These are phyloP conservation scores for Rhodinocichla rosea DNA, from an alignment of 2,113 vertebrate species.

Conservation along the genomic window DNA sequence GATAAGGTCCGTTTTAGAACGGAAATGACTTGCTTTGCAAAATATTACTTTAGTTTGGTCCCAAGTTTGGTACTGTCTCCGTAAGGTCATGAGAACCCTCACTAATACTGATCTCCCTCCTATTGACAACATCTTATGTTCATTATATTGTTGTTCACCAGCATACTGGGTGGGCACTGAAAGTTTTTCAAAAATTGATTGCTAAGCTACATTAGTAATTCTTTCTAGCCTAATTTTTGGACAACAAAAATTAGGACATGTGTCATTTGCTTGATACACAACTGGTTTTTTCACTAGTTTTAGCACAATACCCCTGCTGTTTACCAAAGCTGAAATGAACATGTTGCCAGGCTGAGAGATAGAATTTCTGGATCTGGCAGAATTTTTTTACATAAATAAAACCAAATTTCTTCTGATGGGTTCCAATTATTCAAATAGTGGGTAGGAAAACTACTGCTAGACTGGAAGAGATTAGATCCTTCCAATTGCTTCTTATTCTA, in stretches of 20 bases:
- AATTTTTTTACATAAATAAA: not conserved
- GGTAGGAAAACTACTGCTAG: not conserved
- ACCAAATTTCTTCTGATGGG: not conserved
- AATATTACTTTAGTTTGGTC: not conserved
- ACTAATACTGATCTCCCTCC: not conserved
- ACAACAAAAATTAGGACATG: not conserved
- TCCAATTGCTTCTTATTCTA: not conserved
- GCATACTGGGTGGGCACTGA: not conserved
- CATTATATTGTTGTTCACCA: not conserved
- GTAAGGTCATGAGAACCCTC: not conserved
- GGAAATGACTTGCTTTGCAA: not conserved
- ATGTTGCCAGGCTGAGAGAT: not conserved
- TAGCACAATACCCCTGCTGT: not conserved
- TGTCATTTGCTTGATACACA: not conserved
- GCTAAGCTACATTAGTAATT: not conserved
- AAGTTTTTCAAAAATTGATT: not conserved
- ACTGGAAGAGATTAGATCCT: not conserved
- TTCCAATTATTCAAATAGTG: not conserved
- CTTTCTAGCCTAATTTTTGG: not conserved
- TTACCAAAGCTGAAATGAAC: not conserved
- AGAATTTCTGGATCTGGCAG: not conserved
- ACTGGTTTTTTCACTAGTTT: not conserved
- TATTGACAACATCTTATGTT: not conserved
- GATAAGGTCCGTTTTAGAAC: not conserved
- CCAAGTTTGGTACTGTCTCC: not conserved